These are phyloP conservation scores for Pediacus dermestoides DNA, from an alignment of 2,888 invertebrate genomes.

Conservation along the genomic window DNA sequence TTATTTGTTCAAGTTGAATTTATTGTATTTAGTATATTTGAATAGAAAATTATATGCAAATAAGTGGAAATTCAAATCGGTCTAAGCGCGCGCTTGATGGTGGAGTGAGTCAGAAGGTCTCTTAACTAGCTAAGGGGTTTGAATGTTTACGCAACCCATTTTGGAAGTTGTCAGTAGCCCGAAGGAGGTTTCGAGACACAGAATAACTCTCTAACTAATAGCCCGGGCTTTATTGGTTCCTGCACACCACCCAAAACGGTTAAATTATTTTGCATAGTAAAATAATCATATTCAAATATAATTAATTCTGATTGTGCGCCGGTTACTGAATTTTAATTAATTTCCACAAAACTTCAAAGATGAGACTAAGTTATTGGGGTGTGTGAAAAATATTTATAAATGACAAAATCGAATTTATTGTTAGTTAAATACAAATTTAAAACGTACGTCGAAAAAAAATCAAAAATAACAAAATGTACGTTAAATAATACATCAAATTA, in stretches of 20 bases:
- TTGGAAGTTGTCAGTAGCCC: conserved; percentile 1
- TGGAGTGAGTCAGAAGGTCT: conserved; percentile 2
- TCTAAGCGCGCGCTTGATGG: background rate
- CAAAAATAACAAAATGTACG: too few species aligned
- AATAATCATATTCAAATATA: conserved; percentile 26
- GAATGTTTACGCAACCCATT: conserved; percentile 8
- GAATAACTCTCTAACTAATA: conserved; percentile 5
- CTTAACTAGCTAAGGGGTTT: conserved; percentile 3
- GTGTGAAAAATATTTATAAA: too few species aligned
- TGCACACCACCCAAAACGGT: background rate
- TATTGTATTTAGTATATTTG: conserved; percentile 2
- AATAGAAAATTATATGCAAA: conserved; percentile 10
- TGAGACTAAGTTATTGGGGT: too few species aligned
- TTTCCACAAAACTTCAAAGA: too few species aligned
- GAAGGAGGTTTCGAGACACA: background rate
- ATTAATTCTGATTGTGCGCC: conserved; percentile 23
- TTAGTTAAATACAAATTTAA: too few species aligned
- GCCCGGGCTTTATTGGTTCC: conserved; percentile 6
- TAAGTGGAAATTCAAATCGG: conserved; percentile 7
- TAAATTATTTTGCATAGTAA: conserved; percentile 17
- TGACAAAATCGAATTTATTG: too few species aligned
- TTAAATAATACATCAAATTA: too few species aligned
- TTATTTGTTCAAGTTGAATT: too few species aligned
- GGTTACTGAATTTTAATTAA: conserved; percentile 10
- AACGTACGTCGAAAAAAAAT: too few species aligned